Evolutionary conservation across 2,113 vertebrate species (phyloP).

Genomic region (Argyrosomus japonicus): DNA sequence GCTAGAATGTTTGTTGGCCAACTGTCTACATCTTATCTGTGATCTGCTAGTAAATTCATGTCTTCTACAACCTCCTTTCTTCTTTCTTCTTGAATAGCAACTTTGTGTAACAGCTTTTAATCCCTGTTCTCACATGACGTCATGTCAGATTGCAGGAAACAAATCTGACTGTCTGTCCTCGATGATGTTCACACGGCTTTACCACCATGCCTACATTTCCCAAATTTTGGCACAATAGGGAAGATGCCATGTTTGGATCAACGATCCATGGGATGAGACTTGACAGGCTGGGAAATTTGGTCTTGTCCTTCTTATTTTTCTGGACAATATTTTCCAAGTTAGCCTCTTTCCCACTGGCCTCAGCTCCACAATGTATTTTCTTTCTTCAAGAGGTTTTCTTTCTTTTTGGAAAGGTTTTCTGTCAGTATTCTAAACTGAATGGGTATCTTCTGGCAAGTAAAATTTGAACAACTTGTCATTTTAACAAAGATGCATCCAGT

Average conservation of each 20-base stretch:
- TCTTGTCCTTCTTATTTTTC: neutral
- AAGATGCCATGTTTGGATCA: constrained; percentile 2
- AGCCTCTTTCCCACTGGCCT: neutral
- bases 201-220: neutral
- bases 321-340: neutral
- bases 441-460: neutral
- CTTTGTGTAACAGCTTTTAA: neutral
- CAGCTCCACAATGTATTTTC: neutral
- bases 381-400: neutral
- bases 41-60: neutral
- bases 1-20: constrained; percentile 5
- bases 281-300: neutral
- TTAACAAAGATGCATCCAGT: neutral
- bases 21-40: neutral
- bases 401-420: neutral
- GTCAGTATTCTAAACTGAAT: neutral
- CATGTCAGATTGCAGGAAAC: neutral
- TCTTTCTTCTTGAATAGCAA: neutral
- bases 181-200: neutral
- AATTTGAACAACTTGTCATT: neutral
- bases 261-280: neutral
- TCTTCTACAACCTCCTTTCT: neutral
- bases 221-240: neutral
- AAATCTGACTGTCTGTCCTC: neutral
- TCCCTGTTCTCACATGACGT: neutral